Conservation (phyloP, 1,140 invertebrate species). For the Cyphomyrmex costatus region DNA sequence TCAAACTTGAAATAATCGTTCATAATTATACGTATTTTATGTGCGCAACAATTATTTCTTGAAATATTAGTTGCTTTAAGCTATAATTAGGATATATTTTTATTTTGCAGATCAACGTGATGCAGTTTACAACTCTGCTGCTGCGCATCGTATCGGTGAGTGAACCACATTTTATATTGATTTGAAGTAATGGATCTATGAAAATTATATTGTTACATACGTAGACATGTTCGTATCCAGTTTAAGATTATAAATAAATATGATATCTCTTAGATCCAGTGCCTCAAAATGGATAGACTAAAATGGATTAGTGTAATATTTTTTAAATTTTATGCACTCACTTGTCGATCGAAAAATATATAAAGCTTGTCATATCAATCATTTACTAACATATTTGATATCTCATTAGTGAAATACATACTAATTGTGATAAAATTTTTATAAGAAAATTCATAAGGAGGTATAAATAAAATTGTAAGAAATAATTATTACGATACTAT, state of each 20-base stretch:
- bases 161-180: neutral
- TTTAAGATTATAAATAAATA: neutral
- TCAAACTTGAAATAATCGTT: constrained; percentile 20
- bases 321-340: neutral
- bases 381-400: neutral
- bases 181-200: neutral
- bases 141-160: neutral
- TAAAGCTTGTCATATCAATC: neutral
- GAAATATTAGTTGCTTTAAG: neutral
- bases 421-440: too few species aligned
- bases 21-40: constrained; percentile 13
- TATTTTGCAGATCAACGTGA: neutral
- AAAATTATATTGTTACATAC: neutral
- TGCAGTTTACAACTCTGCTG: neutral
- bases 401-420: neutral
- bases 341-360: neutral
- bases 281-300: neutral
- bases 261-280: neutral
- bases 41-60: constrained; percentile 7
- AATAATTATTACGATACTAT: too few species aligned
- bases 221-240: neutral
- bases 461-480: too few species aligned
- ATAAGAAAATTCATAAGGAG: too few species aligned
- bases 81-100: neutral
- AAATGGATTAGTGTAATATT: neutral